phyloP scores from a whole-genome alignment of 2,888 invertebrate genomes.

The Vesta saturnalis region DNA sequence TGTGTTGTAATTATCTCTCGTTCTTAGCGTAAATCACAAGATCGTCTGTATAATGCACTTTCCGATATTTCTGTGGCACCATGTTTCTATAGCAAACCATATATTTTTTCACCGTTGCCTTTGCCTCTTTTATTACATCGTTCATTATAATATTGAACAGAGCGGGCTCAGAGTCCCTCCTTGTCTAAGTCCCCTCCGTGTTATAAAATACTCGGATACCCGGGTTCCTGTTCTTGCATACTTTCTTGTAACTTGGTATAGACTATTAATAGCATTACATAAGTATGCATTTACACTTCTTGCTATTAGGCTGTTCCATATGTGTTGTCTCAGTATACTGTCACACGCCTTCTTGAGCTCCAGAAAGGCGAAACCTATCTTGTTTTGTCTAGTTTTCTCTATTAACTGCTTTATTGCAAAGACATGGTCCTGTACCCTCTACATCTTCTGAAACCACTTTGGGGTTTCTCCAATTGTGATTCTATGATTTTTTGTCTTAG shows the following conservation, averaged over 20 bases:
- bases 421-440: too few species aligned
- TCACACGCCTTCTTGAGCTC: not conserved
- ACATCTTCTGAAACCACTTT: too few species aligned
- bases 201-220: not conserved
- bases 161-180: not conserved
- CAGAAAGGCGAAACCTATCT: slow-evolving; percentile 4
- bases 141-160: slow-evolving; percentile 5
- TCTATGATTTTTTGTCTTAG: too few species aligned
- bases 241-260: slow-evolving; percentile 4
- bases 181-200: slow-evolving; percentile 13
- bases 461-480: too few species aligned
- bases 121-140: slow-evolving; percentile 12
- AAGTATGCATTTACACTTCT: slow-evolving; percentile 1
- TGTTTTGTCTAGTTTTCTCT: not conserved
- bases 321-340: not conserved
- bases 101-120: slow-evolving; percentile 2
- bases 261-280: not conserved
- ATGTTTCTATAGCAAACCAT: not conserved
- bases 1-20: too few species aligned
- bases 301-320: slow-evolving; percentile 17
- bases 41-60: too few species aligned
- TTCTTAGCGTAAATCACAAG: too few species aligned
- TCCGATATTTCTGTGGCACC: too few species aligned
- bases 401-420: too few species aligned
- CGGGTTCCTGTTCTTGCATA: slow-evolving; percentile 3